A percentile compares a stretch with the other conserved stretches of the same genome.
These are phyloP conservation scores for Pseudorectes ferrugineus DNA, from an alignment of 2,113 vertebrate species.

Conservation along the genomic window DNA sequence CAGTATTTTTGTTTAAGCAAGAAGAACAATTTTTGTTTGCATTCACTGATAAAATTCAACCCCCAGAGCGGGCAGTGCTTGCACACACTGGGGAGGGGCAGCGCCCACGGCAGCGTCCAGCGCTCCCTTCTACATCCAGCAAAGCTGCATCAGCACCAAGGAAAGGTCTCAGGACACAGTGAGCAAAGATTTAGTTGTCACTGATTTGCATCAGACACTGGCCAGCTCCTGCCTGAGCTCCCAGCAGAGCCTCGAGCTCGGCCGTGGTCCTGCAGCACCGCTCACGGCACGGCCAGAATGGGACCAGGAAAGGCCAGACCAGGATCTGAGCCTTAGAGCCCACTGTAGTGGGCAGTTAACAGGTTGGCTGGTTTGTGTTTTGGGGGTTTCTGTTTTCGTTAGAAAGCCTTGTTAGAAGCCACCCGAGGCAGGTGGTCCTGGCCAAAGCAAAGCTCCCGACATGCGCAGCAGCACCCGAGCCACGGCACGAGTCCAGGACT, in stretches of 20 bases:
- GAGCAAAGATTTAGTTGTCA: not conserved
- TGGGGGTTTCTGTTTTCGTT: not conserved
- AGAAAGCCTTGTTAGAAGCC: not conserved
- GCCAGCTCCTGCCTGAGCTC: not conserved
- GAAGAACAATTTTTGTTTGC: not conserved
- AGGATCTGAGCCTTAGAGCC: not conserved
- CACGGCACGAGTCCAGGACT: rapidly evolving
- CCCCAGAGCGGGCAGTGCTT: rapidly evolving
- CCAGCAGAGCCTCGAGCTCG: not conserved
- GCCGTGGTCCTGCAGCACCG: not conserved
- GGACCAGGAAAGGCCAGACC: not conserved
- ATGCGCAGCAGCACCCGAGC: not conserved
- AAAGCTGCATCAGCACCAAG: not conserved
- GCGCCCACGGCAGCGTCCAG: not conserved
- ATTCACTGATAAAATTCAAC: not conserved
- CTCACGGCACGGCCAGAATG: rapidly evolving
- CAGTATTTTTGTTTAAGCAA: not conserved
- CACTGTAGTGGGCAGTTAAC: not conserved
- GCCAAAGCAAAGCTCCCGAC: not conserved
- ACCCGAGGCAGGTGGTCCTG: not conserved
- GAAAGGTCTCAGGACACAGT: not conserved
- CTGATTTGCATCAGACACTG: not conserved
- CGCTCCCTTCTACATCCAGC: not conserved
- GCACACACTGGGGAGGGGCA: not conserved
- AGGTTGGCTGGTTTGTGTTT: rapidly evolving